Base-by-base conservation (phyloP, 2,113 vertebrate genomes). In the Engystomops pustulosus region DNA sequence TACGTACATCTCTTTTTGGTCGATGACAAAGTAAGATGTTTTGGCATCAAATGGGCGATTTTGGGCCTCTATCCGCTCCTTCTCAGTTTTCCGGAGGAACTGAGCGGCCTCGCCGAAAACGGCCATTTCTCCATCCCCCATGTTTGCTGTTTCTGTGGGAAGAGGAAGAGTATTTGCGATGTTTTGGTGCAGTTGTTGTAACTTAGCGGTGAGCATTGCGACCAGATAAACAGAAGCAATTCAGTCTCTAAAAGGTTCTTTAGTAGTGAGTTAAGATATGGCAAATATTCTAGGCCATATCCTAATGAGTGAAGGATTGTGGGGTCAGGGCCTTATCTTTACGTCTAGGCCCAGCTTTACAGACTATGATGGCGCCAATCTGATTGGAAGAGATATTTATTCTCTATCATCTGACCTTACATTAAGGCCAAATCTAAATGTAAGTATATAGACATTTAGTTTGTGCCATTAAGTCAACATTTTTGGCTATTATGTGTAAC, bases 11-110 rank as follows among this genome's bases (percentile, higher is more conserved):
- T 94, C 91, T 0, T 76, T 86, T 0, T 91, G 32, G 1, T 97
- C 93, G 0, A 0, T 53, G 86, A 96, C 95, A 86, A 94, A 97
- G 71, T 91, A 94, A 0, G 96, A 90, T 0, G 93, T 8, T 51
- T 97, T 97, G 44, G 96, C 96, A 88, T 97, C 96, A 5, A 97
- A 97, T 1, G 95, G 95, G 44, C 86, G 90, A 44, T 91, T 93
- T 75, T 94, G 94, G 1, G 90, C 92, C 49, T 91, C 94, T 0
- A 95, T 93, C 14, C 93, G 90, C 75, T 95, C 93, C 88, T 93
- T 95, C 1, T 95, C 95, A 15, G 94, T 86, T 12, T 95, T 95
- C 0, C 94, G 89, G 62, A 95, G 93, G 20, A 17, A 95, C 20
- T 88, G 89, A 83, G 94, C 94, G 0, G 95, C 94, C 70, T 86